A percentile compares a stretch with the other conserved stretches of the same genome.
These are phyloP conservation scores for Glaucopsyche alexis DNA, from an alignment of 2,888 invertebrate genomes.

Conservation along the genomic window DNA sequence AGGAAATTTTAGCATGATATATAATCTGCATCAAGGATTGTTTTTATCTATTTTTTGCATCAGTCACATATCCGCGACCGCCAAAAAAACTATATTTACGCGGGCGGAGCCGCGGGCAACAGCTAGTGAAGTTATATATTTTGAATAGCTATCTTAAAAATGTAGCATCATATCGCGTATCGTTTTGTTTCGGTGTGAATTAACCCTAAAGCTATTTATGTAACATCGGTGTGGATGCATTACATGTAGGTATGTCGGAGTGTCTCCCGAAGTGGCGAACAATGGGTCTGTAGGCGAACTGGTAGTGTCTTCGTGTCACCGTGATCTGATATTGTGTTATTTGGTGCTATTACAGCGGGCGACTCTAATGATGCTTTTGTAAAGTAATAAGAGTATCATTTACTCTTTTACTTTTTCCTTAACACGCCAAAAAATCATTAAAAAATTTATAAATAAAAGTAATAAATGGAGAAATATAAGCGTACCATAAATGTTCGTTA, in stretches of 20 bases:
- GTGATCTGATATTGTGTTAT: conserved; percentile 30
- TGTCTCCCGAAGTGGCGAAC: conserved; percentile 32
- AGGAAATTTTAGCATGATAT: too few species aligned
- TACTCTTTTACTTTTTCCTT: neutral
- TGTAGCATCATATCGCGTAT: too few species aligned
- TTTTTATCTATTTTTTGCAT: too few species aligned
- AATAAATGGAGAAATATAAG: neutral
- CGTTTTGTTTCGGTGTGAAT: too few species aligned
- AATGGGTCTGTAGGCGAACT: conserved; percentile 68
- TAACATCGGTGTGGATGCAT: neutral
- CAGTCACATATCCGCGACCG: too few species aligned
- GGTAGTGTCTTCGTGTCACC: conserved; percentile 41
- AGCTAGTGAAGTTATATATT: too few species aligned
- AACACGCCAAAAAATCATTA: neutral
- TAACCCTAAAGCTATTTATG: neutral
- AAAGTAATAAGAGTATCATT: neutral
- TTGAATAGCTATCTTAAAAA: too few species aligned
- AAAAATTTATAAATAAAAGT: too few species aligned
- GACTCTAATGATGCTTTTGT: conserved; percentile 1
- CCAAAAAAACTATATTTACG: too few species aligned
- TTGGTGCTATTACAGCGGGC: conserved; percentile 12
- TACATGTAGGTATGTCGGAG: conserved; percentile 3
- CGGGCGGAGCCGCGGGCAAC: too few species aligned
- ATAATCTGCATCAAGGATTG: too few species aligned
- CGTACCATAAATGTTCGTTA: too few species aligned